Evolutionary conservation across 2,797 vertebrate species (phyloP), one percentile per base, ranked within the genome.

Genomic region (Molossus molossus): DNA sequence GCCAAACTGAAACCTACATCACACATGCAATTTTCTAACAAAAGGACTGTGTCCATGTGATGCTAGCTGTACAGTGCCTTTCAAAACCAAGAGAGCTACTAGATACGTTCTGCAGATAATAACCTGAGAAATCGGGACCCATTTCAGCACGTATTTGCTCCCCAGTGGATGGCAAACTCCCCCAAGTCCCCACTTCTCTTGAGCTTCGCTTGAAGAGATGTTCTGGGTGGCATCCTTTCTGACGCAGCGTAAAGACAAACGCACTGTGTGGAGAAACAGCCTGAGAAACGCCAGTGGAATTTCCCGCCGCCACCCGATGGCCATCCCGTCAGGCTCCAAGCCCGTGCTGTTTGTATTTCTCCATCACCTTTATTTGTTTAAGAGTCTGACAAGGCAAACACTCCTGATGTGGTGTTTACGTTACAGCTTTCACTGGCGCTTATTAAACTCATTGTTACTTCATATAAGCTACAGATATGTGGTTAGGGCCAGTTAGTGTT

Each of bases 351-450:
- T 98, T 98, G 98, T 98, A 81, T 97, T 96, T 90, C 98, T 98
- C 97, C 97, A 96, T 97, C 98, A 98, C 98, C 98, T 98, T 98
- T 99, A 99, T 99, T 99, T 99, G 99, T 99, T 99, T 99, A 99
- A 99, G 98, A 99, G 99, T 98, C 98, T 98, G 98, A 98, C 98
- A 99, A 99, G 99, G 98, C 99, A 99, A 99, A 99, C 98, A 97
- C 83, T 98, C 98, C 98, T 98, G 99, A 99, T 98, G 97, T 96
- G 95, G 98, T 99, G 99, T 99, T 99, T 99, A 99, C 99, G 98
- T 98, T 98, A 98, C 23, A 23, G 98, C 98, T 99, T 98, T 98
- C 98, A 99, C 99, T 99, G 98, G 98, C 98, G 98, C 93, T 96
- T 98, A 99, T 98, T 99, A 99, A 99, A 99, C 99, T 99, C 98